Conservation (phyloP, 2,888 invertebrate species). For the Dasypolia templi region DNA sequence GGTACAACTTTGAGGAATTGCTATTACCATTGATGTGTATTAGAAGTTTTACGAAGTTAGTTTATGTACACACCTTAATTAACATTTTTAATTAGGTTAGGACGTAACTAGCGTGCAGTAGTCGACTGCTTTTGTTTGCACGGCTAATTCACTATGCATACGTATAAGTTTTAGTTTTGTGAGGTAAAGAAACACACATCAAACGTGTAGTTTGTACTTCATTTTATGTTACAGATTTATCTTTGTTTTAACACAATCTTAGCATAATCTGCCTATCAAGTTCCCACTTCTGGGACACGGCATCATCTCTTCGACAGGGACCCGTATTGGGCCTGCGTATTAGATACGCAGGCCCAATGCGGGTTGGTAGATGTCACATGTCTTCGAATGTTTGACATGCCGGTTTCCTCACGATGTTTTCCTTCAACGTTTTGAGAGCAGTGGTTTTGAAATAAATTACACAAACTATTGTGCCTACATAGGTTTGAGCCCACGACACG, state of each 20-base stretch:
- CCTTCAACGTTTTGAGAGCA: too few species aligned
- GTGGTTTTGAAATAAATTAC: too few species aligned
- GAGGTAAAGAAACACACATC: neutral
- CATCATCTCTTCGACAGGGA: too few species aligned
- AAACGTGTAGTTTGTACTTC: neutral
- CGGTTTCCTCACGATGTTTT: too few species aligned
- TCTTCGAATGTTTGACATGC: too few species aligned
- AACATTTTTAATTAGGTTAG: constrained; percentile 61
- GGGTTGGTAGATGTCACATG: too few species aligned
- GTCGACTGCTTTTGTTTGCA: constrained; percentile 41
- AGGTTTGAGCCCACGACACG: too few species aligned
- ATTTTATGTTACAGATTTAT: neutral
- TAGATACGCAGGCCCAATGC: too few species aligned
- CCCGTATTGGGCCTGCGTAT: too few species aligned
- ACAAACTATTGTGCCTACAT: too few species aligned
- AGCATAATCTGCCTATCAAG: too few species aligned
- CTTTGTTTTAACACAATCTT: neutral
- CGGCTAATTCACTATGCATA: constrained; percentile 32
- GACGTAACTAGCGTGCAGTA: constrained; percentile 43
- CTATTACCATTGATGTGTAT: constrained; percentile 63
- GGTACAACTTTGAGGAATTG: constrained; percentile 71
- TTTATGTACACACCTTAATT: constrained; percentile 67
- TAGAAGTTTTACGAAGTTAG: constrained; percentile 67
- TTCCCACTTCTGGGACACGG: too few species aligned
- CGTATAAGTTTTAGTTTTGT: constrained; percentile 20